These are phyloP conservation scores for Syrista parreyssii DNA, from an alignment of 2,888 invertebrate species.

Conservation along the genomic window DNA sequence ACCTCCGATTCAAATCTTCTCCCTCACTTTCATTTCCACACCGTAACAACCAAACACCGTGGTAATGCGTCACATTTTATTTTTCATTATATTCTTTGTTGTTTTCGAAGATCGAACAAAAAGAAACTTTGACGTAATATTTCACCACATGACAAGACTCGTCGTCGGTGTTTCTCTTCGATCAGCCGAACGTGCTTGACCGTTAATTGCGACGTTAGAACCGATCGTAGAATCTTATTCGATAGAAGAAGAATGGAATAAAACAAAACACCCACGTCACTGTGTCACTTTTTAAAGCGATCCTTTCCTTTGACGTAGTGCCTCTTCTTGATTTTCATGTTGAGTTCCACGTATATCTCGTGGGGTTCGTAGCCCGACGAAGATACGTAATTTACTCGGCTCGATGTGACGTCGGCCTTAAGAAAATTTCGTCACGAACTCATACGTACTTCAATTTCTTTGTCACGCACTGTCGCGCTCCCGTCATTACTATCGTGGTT, in stretches of 20 bases:
- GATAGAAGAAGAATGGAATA: not conserved
- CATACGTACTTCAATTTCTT: not conserved
- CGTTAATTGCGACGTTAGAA: not conserved
- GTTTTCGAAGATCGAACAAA: not conserved
- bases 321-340: constrained; percentile 50
- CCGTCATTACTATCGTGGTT: not conserved
- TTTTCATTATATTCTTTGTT: not conserved
- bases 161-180: not conserved
- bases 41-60: not conserved
- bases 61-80: not conserved
- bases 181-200: not conserved
- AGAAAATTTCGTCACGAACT: not conserved
- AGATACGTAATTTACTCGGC: not conserved
- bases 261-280: constrained; percentile 14
- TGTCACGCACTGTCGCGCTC: not conserved
- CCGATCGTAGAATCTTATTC: not conserved
- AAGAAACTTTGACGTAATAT: not conserved
- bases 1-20: constrained; percentile 4
- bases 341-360: not conserved
- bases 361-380: not conserved
- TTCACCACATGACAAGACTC: constrained; percentile 10
- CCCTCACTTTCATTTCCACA: constrained; percentile 17
- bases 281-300: constrained; percentile 43
- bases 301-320: constrained; percentile 42
- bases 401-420: not conserved